phyloP scores from a whole-genome alignment of 2,797 vertebrate genomes.

The Microhierax caerulescens region DNA sequence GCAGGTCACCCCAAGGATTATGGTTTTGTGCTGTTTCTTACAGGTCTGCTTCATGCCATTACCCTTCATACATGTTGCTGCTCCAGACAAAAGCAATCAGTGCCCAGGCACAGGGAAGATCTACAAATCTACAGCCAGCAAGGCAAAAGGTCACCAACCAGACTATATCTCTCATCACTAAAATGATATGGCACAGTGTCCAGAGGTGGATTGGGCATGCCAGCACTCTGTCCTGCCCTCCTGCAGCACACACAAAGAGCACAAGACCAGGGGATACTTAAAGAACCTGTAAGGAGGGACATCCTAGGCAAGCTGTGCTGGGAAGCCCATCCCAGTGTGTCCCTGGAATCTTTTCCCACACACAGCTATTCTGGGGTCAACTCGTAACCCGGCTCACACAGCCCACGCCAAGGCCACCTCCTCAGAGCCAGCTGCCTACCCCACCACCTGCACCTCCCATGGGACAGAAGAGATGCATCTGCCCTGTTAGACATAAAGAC shows the following conservation, averaged over 20 bases:
- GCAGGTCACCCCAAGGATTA: not conserved
- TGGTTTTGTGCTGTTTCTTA: not conserved
- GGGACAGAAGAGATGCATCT: not conserved
- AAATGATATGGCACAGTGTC: not conserved
- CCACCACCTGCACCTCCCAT: not conserved
- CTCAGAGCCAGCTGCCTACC: not conserved
- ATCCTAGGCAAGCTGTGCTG: not conserved
- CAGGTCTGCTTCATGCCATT: not conserved
- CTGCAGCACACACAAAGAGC: not conserved
- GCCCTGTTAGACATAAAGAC: not conserved
- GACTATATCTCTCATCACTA: not conserved
- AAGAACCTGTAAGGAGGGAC: not conserved
- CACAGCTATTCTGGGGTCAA: not conserved
- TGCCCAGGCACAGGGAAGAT: not conserved
- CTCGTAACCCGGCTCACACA: accelerated
- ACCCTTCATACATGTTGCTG: not conserved
- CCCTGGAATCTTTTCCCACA: not conserved
- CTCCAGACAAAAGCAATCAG: not conserved
- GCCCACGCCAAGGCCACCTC: not conserved
- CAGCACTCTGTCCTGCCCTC: not conserved
- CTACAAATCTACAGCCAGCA: not conserved
- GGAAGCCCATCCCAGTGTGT: not conserved
- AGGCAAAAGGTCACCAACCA: not conserved
- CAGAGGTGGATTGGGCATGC: not conserved
- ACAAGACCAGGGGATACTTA: not conserved